Evolutionary conservation across 2,888 invertebrate species (phyloP), one percentile per base, ranked within the genome.

Genomic region (Thymelicus acteon): DNA sequence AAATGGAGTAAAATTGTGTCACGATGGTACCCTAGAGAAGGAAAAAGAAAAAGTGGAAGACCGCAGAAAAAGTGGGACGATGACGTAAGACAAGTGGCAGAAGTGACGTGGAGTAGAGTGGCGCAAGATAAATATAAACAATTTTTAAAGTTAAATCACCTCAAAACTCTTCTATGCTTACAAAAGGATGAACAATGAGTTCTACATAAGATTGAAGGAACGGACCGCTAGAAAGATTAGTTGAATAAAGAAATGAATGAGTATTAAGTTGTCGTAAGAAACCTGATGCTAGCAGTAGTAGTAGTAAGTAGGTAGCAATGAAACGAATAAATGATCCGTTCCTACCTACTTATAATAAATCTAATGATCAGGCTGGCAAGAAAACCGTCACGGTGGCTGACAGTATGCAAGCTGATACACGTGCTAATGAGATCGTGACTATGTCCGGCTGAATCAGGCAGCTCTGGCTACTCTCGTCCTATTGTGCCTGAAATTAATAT

Each of bases 401-500:
- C 44, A 62, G 74, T 47, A 39, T 77, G 89, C 83, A 90, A 91
- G 85, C 77, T 75, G 88, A 89, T 85, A 82, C 90, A 79, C 78
- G 80, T 76, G 85, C 77, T 87, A 90, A 91, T 87, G 85, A 87
- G 90, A 83, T 86, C 91, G 86, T 87, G 88, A 87, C 89, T 82
- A 63, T 87, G 31, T 31, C 31, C 31, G 31, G 31, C 31, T 31
- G 31, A 31, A 1, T 31, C 5, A 31, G 31, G 31, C 5, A 31
- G 31, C 31, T 31, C 84, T 84, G 82, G 78, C 76, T 39, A 39
- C 69, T 69, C 77, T 76, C 79, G 81, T 78, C 79, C 67, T 74
- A 77, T 79, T 79, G 78, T 79, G 72, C 31, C 72, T 64, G 69
- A 72, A 74, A 70, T 75, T 76, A 71, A 77, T 78, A 77, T 77